Evolutionary conservation across 2,113 vertebrate genomes (phyloP), one percentile per base, ranked within the genome.

Genomic region (Engystomops pustulosus): DNA sequence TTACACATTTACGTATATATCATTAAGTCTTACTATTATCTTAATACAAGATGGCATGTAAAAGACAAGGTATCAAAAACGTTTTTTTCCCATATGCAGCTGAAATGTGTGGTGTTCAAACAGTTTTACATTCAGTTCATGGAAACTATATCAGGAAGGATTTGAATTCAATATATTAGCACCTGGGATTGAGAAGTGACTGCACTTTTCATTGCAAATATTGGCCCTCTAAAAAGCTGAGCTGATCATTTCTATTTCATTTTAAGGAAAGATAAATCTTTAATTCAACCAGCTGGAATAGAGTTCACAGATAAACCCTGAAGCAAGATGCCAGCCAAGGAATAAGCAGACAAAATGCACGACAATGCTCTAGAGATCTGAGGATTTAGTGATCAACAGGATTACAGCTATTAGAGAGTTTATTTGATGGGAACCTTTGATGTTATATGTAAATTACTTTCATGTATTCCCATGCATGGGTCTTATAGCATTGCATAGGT

Each of bases 161-260:
- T 80, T 80, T 45, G 14, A 80, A 47, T 67, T 12, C 17, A 65
- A 30, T 36, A 58, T 58, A 58, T 36, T 77, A 77, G 47, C 67
- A 65, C 78, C 58, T 67, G 38, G 38, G 23, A 80, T 47, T 49
- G 38, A 80, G 38, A 8, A 80, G 36, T 62, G 38, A 30, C 78
- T 80, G 38, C 67, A 49, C 58, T 67, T 65, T 80, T 45, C 38
- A 62, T 67, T 65, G 58, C 58, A 77, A 77, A 58, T 77, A n/a
- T 55, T 14, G 20, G 30, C 32, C 20, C 30, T 77, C 18, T 65
- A 67, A 44, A 71, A 79, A 80, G 3, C 78, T 47, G 38, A 49
- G 38, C 30, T 80, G 78, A 80, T 80, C 49, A 58, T 77, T 77
- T 49, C 78, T 47, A 65, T 80, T 80, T 67, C 38, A 32, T 80